Conservation (phyloP, 2,797 vertebrate genomes). For the Delichon dasypus region DNA sequence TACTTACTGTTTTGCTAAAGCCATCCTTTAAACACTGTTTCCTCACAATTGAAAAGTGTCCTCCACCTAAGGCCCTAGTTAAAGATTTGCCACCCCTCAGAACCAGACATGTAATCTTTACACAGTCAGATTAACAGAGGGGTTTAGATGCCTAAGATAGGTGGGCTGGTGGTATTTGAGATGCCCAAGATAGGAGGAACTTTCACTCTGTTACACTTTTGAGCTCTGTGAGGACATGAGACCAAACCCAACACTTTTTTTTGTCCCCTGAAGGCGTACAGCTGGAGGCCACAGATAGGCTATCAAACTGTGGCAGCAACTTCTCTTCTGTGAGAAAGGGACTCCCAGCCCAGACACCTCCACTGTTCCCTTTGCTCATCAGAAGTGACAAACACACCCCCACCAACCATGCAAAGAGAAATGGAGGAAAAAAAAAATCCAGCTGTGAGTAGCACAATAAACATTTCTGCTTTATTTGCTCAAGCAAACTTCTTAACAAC, state of each 20-base stretch:
- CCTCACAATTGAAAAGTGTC: not conserved
- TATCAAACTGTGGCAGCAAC: not conserved
- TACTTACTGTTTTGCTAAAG: not conserved
- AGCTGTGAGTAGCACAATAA: not conserved
- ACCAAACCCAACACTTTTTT: not conserved
- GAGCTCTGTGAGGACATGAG: not conserved
- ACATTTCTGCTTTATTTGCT: not conserved
- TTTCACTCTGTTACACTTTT: not conserved
- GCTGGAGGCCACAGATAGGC: not conserved
- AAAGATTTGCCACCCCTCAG: not conserved
- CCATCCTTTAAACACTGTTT: not conserved
- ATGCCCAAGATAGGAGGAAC: not conserved
- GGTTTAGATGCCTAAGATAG: not conserved
- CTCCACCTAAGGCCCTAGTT: not conserved
- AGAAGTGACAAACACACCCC: not conserved
- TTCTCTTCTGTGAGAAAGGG: not conserved
- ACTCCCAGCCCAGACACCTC: not conserved
- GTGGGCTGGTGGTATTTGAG: not conserved
- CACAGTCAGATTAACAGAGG: not conserved
- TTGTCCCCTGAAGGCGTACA: not conserved
- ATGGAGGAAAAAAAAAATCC: not conserved
- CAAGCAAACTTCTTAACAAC: not conserved
- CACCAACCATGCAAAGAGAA: rapidly evolving
- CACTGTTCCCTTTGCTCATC: not conserved
- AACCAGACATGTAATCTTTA: not conserved